Evolutionary conservation across 2,888 invertebrate species (phyloP).

Genomic region (Drosophila leonis): DNA sequence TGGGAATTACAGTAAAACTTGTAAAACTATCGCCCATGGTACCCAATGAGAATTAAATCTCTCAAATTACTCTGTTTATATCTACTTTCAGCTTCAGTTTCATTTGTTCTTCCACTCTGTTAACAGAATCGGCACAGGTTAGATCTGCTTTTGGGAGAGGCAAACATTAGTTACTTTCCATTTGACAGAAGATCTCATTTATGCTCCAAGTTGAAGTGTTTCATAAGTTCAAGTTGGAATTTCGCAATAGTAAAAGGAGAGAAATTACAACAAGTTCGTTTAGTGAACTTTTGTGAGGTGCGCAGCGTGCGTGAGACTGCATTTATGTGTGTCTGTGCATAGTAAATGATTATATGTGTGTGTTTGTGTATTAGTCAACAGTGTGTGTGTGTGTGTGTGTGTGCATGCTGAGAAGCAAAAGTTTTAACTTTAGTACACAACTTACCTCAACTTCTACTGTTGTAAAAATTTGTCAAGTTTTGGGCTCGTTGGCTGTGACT

Average conservation of each 20-base stretch:
- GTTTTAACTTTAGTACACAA: conserved; percentile 74
- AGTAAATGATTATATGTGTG: conserved; percentile 12
- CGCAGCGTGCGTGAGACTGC: conserved; percentile 3
- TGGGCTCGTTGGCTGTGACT: conserved; percentile 34
- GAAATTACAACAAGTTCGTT: conserved; percentile 4
- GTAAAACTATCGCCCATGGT: too few relatives aligned
- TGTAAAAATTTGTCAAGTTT: conserved; percentile 75
- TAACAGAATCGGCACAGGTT: too few relatives aligned
- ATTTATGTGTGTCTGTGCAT: background rate
- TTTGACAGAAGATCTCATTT: too few relatives aligned
- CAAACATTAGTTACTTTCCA: too few relatives aligned
- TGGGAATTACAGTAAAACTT: too few relatives aligned
- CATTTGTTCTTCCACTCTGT: too few relatives aligned
- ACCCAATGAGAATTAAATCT: too few relatives aligned
- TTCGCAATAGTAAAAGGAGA: conserved; percentile 1
- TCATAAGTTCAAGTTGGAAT: background rate
- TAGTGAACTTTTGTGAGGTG: conserved; percentile 32
- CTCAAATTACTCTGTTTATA: too few relatives aligned
- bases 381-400: background rate
- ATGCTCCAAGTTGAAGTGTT: too few relatives aligned
- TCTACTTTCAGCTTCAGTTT: too few relatives aligned
- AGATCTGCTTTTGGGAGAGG: too few relatives aligned
- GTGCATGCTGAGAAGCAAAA: conserved; percentile 46
- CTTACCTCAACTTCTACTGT: conserved; percentile 72
- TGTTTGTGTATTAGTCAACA: background rate